Base-by-base conservation (phyloP, 37 sponge, comb jelly and placozoan species). In the Tethya wilhelma region DNA sequence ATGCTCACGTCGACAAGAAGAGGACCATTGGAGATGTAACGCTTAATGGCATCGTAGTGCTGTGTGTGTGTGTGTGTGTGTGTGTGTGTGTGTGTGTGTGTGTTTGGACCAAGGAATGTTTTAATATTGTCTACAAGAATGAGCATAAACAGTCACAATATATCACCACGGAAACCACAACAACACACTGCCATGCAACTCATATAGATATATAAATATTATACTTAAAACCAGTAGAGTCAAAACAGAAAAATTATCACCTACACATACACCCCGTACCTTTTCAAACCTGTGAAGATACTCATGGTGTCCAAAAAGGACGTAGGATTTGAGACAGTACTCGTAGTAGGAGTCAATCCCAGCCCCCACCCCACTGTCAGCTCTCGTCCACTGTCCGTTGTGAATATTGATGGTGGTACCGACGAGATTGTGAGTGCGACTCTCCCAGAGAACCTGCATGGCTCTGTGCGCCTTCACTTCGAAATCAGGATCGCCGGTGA, bases 261-360 rank as follows among this genome's bases (percentile, higher is more conserved):
- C 55, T 12, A 2, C 42, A 37, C 55, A 56, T 29, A 3, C 64
- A 20, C n/a, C 26, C 20, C 64, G 67, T 58, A 91, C 95, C 85
- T 74, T 82, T 22, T 73, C 30, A 64, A 96, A 96, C 58, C 91
- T 83, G 29, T 84, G 59, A 68, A 88, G 71, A 74, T 90, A 96
- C 30, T 73, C 80, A 22, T 56, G 53, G 33, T 96, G 84, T 66
- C 97, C 97, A 2, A 96, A 74, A 6, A 96, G 74, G 29, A 96
- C 58, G 45, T 97, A 94, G 8, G 89, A 86, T 79, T 98, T 98
- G 44, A 98, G 89, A 25, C 91, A 86, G 59, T 98, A 98, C 84
- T 98, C 99, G 74, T 96, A 98, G 84, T 98, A 98, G 6, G 96
- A 96, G 83, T 98, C 99, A 46, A 91, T 89, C 19, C 99, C 99